Evolutionary conservation across 2,888 invertebrate species (phyloP).

Genomic region (Therioaphis trifolii): DNA sequence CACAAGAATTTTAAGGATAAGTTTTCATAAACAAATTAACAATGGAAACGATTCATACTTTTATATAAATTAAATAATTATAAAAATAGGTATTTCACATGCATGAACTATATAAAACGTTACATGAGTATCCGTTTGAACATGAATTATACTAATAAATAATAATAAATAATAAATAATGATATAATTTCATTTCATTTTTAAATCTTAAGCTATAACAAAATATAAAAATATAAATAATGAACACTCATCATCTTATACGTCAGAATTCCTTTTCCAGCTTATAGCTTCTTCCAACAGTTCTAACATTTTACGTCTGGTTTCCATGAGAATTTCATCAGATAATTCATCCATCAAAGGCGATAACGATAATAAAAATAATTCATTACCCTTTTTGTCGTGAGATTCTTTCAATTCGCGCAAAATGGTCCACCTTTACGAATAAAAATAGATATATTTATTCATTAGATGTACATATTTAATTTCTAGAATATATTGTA

Average conservation of each 20-base stretch:
- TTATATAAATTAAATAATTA: too few relatives aligned
- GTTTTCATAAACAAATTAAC: too few relatives aligned
- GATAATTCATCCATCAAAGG: slow-evolving; percentile 55
- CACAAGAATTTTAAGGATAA: too few relatives aligned
- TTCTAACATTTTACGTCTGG: slow-evolving; percentile 56
- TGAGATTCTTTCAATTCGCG: slow-evolving; percentile 52
- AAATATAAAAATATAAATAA: background rate
- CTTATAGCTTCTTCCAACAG: slow-evolving; percentile 39
- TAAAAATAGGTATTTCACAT: too few relatives aligned
- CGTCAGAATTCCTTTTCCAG: slow-evolving; percentile 31
- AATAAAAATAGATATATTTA: background rate
- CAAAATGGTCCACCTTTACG: slow-evolving; percentile 53
- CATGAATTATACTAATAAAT: background rate
- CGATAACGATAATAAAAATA: slow-evolving; percentile 47
- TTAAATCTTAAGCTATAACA: background rate
- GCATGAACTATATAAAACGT: too few relatives aligned
- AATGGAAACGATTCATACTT: too few relatives aligned
- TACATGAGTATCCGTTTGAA: background rate
- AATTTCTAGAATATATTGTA: background rate
- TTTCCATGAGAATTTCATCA: slow-evolving; percentile 37
- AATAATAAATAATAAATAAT: background rate
- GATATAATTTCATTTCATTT: background rate
- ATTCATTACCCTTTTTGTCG: slow-evolving; percentile 56
- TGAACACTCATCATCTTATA: background rate
- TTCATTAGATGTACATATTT: background rate